These are phyloP conservation scores for Brachionus rotundiformis DNA, from an alignment of 1,140 invertebrate species.

Conservation along the genomic window DNA sequence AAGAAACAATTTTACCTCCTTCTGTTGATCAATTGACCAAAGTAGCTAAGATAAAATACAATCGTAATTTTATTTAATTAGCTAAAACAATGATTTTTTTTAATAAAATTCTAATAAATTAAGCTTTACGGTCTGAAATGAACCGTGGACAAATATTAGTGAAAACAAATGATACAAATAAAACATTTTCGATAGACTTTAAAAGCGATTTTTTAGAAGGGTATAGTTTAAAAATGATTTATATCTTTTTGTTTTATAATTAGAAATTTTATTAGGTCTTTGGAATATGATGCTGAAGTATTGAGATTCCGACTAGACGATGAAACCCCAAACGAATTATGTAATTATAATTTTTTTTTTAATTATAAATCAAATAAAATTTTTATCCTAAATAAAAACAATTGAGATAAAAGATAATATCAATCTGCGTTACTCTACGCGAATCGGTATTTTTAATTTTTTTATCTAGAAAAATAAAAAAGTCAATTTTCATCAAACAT, in stretches of 20 bases:
- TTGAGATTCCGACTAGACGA: conserved; percentile 3
- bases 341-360: conserved; percentile 2
- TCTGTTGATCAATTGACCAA: conserved; percentile 32
- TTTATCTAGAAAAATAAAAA: too few species aligned
- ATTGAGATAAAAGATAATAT: too few species aligned
- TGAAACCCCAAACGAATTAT: neutral
- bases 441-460: too few species aligned
- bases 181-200: neutral
- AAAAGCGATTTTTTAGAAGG: conserved; percentile 22
- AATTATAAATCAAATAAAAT: too few species aligned
- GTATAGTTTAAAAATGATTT: neutral
- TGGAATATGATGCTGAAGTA: neutral
- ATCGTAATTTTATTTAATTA: neutral
- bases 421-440: too few species aligned
- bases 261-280: neutral
- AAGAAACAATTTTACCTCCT: neutral
- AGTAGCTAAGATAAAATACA: conserved; percentile 33
- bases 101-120: neutral
- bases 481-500: too few species aligned
- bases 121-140: neutral
- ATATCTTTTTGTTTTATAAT: neutral
- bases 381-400: too few species aligned
- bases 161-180: conserved; percentile 33
- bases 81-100: neutral
- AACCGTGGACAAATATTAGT: conserved; percentile 35